Base-by-base conservation (phyloP, 2,888 invertebrate species). In the Ectemnius lituratus region DNA sequence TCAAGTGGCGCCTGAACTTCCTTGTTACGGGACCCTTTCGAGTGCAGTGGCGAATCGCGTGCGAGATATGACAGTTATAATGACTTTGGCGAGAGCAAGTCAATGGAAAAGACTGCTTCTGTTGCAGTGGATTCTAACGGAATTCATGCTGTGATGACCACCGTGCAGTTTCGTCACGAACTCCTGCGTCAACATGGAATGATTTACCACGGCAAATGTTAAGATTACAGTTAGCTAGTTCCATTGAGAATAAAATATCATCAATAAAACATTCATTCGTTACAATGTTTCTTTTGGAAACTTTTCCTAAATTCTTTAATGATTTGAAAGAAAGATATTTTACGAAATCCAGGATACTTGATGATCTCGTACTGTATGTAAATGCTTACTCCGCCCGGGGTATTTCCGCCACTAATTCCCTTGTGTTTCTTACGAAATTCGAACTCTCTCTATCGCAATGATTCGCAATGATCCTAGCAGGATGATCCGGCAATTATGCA, bases 41-140 rank as follows among this genome's bases (percentile, higher is more conserved):
- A 73, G 70, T 79, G 76, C 78, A 66, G 75, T 77, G 58, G 75
- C 81, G 73, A 67, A 73, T 74, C 76, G 80, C 80, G 75, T 83
- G 79, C 73, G 49, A 37, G 37, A 63, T 79, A 76, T 47, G 83
- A 83, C 84, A 84, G 84, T 84, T 84, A 84, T 71, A 82, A 82
- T 65, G 75, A 37, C 37, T 6, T 59, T 13, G 16, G 68, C 23
- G 6, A 14, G 52, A 59, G 64, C 68, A 67, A 70, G 72, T 46
- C 70, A 52, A 70, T 73, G 79, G 75, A 77, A 79, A 73, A 62
- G 67, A 61, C 18, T 62, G 78, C 72, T 72, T 45, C 37, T 37
- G 37, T 37, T 37, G 37, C 37, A 37, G 37, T 58, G 74, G 16
- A 45, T 23, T 16, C 6, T 83, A 83, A 83, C 82, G 83, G 81